Conservation (phyloP, 2,888 invertebrate species). For the Margaritifera margaritifera region DNA sequence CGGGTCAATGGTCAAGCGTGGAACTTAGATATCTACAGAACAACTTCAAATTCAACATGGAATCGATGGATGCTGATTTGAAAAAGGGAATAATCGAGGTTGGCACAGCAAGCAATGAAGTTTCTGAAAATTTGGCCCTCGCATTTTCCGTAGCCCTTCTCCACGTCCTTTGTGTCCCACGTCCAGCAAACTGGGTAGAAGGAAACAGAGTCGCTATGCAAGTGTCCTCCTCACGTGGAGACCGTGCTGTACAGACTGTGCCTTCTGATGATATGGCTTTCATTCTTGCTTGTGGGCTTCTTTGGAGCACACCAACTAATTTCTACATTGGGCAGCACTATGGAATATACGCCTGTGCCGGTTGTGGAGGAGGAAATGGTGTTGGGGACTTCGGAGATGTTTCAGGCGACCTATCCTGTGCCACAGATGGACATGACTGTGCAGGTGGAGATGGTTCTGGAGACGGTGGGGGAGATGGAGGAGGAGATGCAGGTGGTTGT, state of each 20-base stretch:
- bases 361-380: constrained; percentile 3
- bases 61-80: constrained; percentile 41
- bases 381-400: constrained; percentile 1
- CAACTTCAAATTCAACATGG: constrained; percentile 21
- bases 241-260: constrained; percentile 25
- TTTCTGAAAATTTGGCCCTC: constrained; percentile 73
- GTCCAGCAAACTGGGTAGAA: constrained; percentile 38
- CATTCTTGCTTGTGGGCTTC: constrained; percentile 72
- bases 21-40: constrained; percentile 24
- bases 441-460: constrained; percentile 1
- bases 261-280: constrained; percentile 63
- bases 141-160: constrained; percentile 73
- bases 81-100: constrained; percentile 44
- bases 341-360: background rate
- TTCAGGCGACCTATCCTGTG: background rate
- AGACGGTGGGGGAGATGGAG: background rate
- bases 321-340: constrained; percentile 25
- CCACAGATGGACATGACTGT: constrained; percentile 3
- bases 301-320: constrained; percentile 63
- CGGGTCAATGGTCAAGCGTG: constrained; percentile 11
- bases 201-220: constrained; percentile 4
- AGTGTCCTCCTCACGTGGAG: constrained; percentile 12
- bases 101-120: constrained; percentile 38
- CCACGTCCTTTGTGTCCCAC: constrained; percentile 74
- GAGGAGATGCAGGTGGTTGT: constrained; percentile 1